Conservation (phyloP, 2,113 vertebrate genomes). For the Thalassoma bifasciatum region DNA sequence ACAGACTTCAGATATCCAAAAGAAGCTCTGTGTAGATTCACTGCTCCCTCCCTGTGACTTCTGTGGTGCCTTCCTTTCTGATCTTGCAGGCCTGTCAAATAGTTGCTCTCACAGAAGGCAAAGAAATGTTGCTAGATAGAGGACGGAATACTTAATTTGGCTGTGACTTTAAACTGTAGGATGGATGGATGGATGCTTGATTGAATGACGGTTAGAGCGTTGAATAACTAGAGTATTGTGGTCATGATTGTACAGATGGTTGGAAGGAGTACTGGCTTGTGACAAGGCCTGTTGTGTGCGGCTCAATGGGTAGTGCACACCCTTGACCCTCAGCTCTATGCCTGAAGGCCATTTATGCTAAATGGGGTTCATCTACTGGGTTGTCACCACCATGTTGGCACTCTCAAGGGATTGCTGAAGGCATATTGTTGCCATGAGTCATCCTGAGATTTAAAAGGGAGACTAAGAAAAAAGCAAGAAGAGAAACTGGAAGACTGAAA, state of each 20-base stretch:
- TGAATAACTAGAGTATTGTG: too few species aligned
- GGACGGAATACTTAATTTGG: not conserved
- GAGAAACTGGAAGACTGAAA: not conserved
- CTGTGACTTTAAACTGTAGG: too few species aligned
- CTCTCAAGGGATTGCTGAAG: slow-evolving; percentile 33
- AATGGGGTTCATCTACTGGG: slow-evolving; percentile 34
- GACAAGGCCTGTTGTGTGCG: slow-evolving; percentile 2
- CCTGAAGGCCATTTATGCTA: slow-evolving; percentile 39
- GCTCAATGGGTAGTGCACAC: slow-evolving; percentile 22
- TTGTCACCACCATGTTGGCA: slow-evolving; percentile 24
- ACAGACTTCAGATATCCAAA: too few species aligned
- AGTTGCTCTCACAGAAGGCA: not conserved
- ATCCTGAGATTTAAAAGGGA: slow-evolving; percentile 27
- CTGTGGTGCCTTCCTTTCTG: too few species aligned
- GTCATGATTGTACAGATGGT: not conserved
- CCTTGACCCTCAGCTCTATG: slow-evolving; percentile 40
- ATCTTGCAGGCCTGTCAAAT: too few species aligned
- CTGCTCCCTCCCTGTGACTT: not conserved
- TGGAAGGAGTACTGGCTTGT: not conserved
- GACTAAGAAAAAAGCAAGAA: slow-evolving; percentile 17
- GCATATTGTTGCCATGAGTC: slow-evolving; percentile 40
- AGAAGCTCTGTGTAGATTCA: not conserved
- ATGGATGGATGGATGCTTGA: not conserved
- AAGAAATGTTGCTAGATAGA: not conserved
- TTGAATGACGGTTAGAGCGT: not conserved